Base-by-base conservation (phyloP, 2,888 invertebrate genomes). In the Pantelozetes paolii region DNA sequence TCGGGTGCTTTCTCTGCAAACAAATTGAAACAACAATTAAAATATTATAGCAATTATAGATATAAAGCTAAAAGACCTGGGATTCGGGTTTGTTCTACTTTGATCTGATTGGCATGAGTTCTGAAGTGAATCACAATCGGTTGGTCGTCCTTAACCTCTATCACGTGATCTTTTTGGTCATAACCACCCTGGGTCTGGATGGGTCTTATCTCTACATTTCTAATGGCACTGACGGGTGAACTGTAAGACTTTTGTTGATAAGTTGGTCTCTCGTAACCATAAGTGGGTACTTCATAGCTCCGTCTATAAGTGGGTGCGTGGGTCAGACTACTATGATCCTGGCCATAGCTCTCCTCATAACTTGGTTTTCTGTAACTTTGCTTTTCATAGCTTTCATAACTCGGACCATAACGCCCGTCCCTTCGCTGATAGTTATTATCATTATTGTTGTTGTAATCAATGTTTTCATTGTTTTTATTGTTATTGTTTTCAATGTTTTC, bases 71-170 rank as follows among this genome's bases (percentile, higher is more conserved):
- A 11, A 18, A 50, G n/a, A 50, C 64, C 64, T 20, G 64, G 64
- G 11, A 40, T 36, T 36, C 64, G 23, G 2, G 40, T 64, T 18
- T 64, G 64, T 36, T 64, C 36, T 9, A 64, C 64, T 32, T 20
- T 40, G 20, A 64, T 30, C 3, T 13, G 13, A 36, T 64, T 64
- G n/a, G 64, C 32, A 13, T 64, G 64, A 2, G 64, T 64, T 36
- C 40, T 36, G 64, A 64, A 64, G 40, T 64, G 64, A 6, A 64
- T 64, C 1, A 40, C 40, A 40, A 64, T 40, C 23, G 64, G 64
- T 2, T n/a, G 18, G n/a, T 64, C 64, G 40, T 64, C 64, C 5
- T n/a, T n/a, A 1, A 64, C 64, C 9, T 64, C 64, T 2, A 64
- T 64, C n/a, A 36, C 18, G n/a, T 64, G 64, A 59, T 59, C 57